Base-by-base conservation (phyloP, 2,797 vertebrate species). In the Esox lucius region DNA sequence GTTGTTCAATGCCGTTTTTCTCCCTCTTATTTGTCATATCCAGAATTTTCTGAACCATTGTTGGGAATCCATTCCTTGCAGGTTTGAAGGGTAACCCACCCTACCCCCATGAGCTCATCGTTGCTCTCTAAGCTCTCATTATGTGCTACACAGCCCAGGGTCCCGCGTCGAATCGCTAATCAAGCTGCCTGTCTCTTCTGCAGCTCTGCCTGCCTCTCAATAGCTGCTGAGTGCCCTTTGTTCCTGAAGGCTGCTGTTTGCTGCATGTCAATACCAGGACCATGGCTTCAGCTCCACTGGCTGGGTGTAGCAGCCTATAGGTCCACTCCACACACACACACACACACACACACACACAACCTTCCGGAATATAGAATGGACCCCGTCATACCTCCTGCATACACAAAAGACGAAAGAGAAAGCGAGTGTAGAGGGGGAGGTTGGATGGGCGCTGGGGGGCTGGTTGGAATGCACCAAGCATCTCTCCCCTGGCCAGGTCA, bases 91-190 rank as follows among this genome's bases (percentile, higher is more conserved):
- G 74, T 81, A 51, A 78, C 74, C 75, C 75, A 75, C 75, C 31
- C 22, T 1, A 5, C 64, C 48, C 13, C 35, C 28, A 84, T 90
- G 76, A 33, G 83, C 86, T 90, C 85, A 87, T 84, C 86, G 78
- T 82, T 81, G 17, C 72, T 92, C 89, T 91, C 91, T 91, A 89
- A 91, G 90, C 89, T 90, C 92, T 93, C 87, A 93, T 93, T 92
- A 94, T 93, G 89, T 90, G 89, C 91, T 91, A 91, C 91, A 92
- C 86, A 87, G 89, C 90, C 88, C 88, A 84, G 89, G 86, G 90
- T 92, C 89, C 91, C 76, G 86, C 89, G 89, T 91, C 90, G 88
- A 93, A 94, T 93, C 89, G 35, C 92, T 93, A 94, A 94, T 94
- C 92, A 93, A 93, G 90, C 90, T 78, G 87, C 89, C 90, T 87